Evolutionary conservation across 2,797 vertebrate genomes (phyloP), one percentile per base, ranked within the genome.

Genomic region (Molothrus aeneus): DNA sequence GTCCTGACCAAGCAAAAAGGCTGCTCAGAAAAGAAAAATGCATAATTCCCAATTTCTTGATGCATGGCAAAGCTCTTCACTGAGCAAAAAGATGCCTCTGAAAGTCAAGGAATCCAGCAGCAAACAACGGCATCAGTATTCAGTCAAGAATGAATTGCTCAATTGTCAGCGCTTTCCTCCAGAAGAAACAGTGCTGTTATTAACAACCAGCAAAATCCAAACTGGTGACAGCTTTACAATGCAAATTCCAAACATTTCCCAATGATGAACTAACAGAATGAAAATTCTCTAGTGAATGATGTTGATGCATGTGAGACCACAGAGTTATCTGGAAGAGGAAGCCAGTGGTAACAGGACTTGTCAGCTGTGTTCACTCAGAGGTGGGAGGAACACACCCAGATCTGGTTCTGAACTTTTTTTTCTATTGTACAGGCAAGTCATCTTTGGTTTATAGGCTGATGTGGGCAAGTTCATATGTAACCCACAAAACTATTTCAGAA

Each of bases 241-340:
- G 77, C 43, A 54, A 86, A 95, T 96, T 90, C 95, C 94, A 96
- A 95, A 96, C 96, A 86, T 92, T 90, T 80, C 77, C 77, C 66
- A 80, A 72, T 78, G 73, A 96, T 93, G 80, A 96, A 95, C 90
- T 86, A 93, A 91, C 80, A 75, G 69, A 95, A 83, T 34, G 77
- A 80, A 89, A 87, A 68, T 43, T 70, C 48, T 86, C 48, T 3
- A 64, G 29, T 29, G 38, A 90, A 47, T 89, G 74, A 61, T 24
- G 64, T 25, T 19, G 64, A 64, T 64, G 51, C 48, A 38, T 56
- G 40, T 6, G 22, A 82, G 48, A 77, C 34, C 38, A 93, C 64
- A 60, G 32, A 59, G 15, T 64, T 70, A 56, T 53, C n/a, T 87
- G 85, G 57, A 90, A 93, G 64, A 56, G 9, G 64, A 51, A 63